These are phyloP conservation scores for Byasa hedistus DNA, from an alignment of 2,888 invertebrate species.

Conservation along the genomic window DNA sequence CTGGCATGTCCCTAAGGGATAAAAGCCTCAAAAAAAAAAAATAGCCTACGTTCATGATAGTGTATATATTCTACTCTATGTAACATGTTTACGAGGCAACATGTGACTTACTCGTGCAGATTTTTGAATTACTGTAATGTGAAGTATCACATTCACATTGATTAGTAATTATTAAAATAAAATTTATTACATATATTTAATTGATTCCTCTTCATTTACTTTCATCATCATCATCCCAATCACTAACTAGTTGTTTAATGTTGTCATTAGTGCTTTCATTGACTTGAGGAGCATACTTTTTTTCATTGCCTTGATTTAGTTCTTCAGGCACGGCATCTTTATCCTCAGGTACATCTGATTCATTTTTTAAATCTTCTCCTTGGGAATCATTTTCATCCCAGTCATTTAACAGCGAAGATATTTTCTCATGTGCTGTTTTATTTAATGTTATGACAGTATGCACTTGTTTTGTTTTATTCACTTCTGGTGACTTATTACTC, in stretches of 20 bases:
- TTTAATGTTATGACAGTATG: slow-evolving; percentile 30
- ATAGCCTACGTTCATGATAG: not conserved
- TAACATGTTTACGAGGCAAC: not conserved
- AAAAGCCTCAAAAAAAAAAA: too few species aligned
- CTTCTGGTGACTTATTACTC: slow-evolving; percentile 44
- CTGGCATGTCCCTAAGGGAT: too few species aligned
- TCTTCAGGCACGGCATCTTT: slow-evolving; percentile 8
- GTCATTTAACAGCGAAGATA: slow-evolving; percentile 69
- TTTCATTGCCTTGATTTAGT: not conserved
- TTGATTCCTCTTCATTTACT: slow-evolving; percentile 28
- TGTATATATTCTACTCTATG: not conserved
- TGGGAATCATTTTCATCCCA: slow-evolving; percentile 77
- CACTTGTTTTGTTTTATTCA: slow-evolving; percentile 36
- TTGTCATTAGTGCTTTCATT: slow-evolving; percentile 43
- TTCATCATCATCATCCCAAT: slow-evolving; percentile 73
- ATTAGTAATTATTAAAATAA: not conserved
- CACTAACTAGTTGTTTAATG: slow-evolving; percentile 72
- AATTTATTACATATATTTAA: not conserved
- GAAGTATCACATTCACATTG: not conserved
- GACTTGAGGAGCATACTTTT: not conserved
- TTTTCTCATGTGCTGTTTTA: slow-evolving; percentile 51
- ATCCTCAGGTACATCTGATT: slow-evolving; percentile 26
- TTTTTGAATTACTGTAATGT: not conserved
- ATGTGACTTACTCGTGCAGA: not conserved
- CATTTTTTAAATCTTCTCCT: slow-evolving; percentile 43